These are phyloP conservation scores for Helicolenus hilgendorfi DNA, from an alignment of 2,797 vertebrate genomes.

Conservation along the genomic window DNA sequence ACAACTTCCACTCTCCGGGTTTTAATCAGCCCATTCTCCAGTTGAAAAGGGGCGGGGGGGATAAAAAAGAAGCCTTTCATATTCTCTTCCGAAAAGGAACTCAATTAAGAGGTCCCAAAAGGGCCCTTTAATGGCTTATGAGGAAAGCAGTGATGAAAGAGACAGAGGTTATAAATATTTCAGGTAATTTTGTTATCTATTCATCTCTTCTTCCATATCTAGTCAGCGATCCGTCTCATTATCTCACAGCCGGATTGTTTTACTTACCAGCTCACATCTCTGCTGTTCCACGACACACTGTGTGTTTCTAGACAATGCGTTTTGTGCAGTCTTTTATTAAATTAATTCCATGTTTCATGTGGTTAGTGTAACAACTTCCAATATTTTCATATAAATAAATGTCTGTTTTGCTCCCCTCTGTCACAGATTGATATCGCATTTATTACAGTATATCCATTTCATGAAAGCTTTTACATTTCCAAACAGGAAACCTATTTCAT, in stretches of 20 bases:
- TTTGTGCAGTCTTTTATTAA: slow-evolving; percentile 20
- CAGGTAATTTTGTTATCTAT: slow-evolving; percentile 88
- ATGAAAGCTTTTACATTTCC: not conserved
- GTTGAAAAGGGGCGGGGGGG: slow-evolving; percentile 66
- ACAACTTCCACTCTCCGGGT: slow-evolving; percentile 74
- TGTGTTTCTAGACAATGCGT: slow-evolving; percentile 31
- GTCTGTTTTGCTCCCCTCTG: not conserved
- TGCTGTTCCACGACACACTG: slow-evolving; percentile 34
- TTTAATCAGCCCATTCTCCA: slow-evolving; percentile 83
- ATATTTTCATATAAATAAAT: slow-evolving; percentile 23
- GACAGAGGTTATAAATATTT: slow-evolving; percentile 90
- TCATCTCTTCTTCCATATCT: slow-evolving; percentile 76
- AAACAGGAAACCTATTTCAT: not conserved
- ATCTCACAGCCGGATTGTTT: slow-evolving; percentile 79
- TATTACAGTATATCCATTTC: not conserved
- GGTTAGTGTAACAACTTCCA: slow-evolving; percentile 17
- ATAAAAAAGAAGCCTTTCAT: slow-evolving; percentile 85
- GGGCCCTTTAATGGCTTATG: slow-evolving; percentile 86
- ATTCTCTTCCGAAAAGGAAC: slow-evolving; percentile 85
- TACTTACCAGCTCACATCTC: slow-evolving; percentile 39
- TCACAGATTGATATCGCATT: not conserved
- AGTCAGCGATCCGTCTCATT: slow-evolving; percentile 78
- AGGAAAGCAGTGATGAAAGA: slow-evolving; percentile 85
- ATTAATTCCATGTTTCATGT: slow-evolving; percentile 5
- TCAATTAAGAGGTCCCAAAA: slow-evolving; percentile 89